Conservation (phyloP, 2,888 invertebrate genomes). For the Pseudolycoriella hygida region DNA sequence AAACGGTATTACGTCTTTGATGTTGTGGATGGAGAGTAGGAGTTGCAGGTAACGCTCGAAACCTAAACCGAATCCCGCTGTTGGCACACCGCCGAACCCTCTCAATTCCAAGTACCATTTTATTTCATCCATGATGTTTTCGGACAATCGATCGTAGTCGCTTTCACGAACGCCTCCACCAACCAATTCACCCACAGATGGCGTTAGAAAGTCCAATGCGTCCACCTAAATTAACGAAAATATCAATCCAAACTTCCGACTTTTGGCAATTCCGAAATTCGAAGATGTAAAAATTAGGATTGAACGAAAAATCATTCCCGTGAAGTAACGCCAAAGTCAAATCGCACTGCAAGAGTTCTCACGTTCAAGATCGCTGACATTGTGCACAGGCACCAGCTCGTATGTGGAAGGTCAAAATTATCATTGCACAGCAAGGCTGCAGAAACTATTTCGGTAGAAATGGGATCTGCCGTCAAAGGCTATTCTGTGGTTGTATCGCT, state of each 20-base stretch:
- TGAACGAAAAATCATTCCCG: background rate
- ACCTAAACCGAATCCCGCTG: constrained; percentile 92
- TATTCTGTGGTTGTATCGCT: no score
- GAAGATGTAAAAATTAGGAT: constrained; percentile 1
- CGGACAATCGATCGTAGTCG: constrained; percentile 41
- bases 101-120: constrained; percentile 83
- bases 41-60: constrained; percentile 82
- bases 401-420: no score
- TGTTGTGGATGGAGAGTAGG: constrained; percentile 64
- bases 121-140: constrained; percentile 39
- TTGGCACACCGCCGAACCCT: constrained; percentile 73
- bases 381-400: no score
- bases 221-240: no score
- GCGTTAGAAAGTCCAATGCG: constrained; percentile 75
- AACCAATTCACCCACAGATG: constrained; percentile 80
- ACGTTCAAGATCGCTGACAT: no score
- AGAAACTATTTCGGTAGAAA: no score
- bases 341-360: no score
- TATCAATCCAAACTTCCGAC: constrained; percentile 17
- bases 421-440: no score
- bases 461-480: no score
- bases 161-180: constrained; percentile 92
- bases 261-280: background rate
- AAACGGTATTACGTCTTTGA: constrained; percentile 88
- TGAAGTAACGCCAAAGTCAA: no score